A percentile compares a stretch with the other conserved stretches of the same genome.
phyloP scores from a whole-genome alignment of 2,888 invertebrate species.

The Eristalis pertinax region DNA sequence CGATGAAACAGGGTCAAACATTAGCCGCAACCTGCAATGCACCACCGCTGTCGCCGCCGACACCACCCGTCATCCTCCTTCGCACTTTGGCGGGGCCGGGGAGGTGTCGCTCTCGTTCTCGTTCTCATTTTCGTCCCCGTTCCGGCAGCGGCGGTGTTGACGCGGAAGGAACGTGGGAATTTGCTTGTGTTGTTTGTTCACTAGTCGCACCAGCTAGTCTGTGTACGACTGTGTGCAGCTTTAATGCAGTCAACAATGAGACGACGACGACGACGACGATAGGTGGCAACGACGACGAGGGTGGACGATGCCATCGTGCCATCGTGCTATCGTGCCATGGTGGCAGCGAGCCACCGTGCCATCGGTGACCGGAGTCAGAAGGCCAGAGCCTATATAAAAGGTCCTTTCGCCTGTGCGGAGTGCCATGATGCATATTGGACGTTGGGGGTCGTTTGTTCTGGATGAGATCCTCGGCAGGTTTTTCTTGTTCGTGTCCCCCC shows the following conservation, averaged over 20 bases:
- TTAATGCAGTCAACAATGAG: slow-evolving; percentile 68
- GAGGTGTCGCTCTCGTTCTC: neutral
- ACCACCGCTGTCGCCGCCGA: slow-evolving; percentile 75
- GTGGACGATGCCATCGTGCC: slow-evolving; percentile 38
- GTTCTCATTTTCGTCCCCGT: too few relatives aligned
- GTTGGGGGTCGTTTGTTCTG: slow-evolving; percentile 38
- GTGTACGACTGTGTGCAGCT: slow-evolving; percentile 24
- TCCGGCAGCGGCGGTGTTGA: slow-evolving; percentile 51
- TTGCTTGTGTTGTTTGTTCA: slow-evolving; percentile 57
- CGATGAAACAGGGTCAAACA: slow-evolving; percentile 80
- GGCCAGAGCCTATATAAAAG: slow-evolving; percentile 54
- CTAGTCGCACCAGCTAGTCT: neutral
- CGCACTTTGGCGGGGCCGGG: slow-evolving; percentile 8
- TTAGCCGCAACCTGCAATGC: slow-evolving; percentile 82
- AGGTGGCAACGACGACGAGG: slow-evolving; percentile 47
- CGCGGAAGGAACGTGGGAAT: slow-evolving; percentile 68
- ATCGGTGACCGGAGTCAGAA: slow-evolving; percentile 42
- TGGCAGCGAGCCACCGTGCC: neutral
- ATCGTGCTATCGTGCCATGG: too few relatives aligned
- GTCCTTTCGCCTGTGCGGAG: slow-evolving; percentile 42
- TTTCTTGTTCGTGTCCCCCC: neutral
- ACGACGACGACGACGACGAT: slow-evolving; percentile 37
- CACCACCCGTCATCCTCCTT: slow-evolving; percentile 51
- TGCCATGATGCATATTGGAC: slow-evolving; percentile 10
- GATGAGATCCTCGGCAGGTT: slow-evolving; percentile 21